Percentiles rank a stretch among this genome's conserved stretches.
Conservation (phyloP, 2,888 invertebrate species). For the Onchidella celtica region DNA sequence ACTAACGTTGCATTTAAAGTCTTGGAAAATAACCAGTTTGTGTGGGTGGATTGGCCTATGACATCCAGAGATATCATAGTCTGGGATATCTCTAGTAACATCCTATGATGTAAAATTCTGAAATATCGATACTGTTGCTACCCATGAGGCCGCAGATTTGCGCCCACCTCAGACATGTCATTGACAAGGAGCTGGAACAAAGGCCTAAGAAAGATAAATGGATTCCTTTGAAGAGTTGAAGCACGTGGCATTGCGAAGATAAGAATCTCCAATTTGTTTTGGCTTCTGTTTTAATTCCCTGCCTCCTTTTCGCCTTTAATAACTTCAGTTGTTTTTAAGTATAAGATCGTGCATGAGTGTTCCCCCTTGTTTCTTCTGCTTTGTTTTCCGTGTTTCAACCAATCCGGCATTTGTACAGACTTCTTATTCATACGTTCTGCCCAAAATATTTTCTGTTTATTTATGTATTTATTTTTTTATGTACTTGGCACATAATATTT, state of each 20-base stretch:
- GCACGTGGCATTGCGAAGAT: neutral
- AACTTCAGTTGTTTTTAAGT: constrained; percentile 3
- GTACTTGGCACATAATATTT: too few relatives aligned
- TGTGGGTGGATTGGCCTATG: too few relatives aligned
- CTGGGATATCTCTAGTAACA: too few relatives aligned
- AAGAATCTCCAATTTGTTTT: constrained; percentile 1
- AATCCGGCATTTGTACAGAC: too few relatives aligned
- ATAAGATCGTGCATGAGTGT: neutral
- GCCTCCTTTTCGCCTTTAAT: neutral
- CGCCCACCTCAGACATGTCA: constrained; percentile 3
- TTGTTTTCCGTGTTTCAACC: neutral
- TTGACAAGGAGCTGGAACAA: constrained; percentile 1
- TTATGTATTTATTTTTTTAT: too few relatives aligned
- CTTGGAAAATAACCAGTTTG: too few relatives aligned
- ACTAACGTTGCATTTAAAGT: too few relatives aligned
- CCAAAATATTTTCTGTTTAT: too few relatives aligned
- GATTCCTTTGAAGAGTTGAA: constrained; percentile 13
- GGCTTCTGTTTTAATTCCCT: neutral
- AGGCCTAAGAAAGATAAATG: neutral
- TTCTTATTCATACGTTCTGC: too few relatives aligned
- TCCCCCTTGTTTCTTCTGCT: neutral
- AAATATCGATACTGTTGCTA: neutral
- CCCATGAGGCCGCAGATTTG: neutral
- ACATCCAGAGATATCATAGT: too few relatives aligned
- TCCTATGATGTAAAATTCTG: too few relatives aligned